Percentiles rank a stretch among this genome's conserved stretches.
Evolutionary conservation across 2,888 invertebrate species (phyloP).

Genomic region (Tiliacea aurago): DNA sequence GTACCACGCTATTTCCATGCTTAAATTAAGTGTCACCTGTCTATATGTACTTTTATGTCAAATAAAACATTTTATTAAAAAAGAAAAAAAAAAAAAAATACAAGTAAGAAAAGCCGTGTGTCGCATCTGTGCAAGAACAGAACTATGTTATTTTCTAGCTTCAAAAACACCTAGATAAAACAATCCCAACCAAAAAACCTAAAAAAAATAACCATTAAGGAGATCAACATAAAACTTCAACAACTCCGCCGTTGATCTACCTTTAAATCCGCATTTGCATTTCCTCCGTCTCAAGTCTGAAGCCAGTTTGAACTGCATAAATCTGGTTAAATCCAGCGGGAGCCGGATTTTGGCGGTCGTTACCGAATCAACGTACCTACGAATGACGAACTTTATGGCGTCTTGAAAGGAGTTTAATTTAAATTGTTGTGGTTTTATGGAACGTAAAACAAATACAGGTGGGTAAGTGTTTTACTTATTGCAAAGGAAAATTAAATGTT

Average conservation of each 20-base stretch:
- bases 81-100: too few species aligned
- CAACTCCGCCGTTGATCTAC: conserved; percentile 69
- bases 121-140: too few species aligned
- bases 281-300: conserved; percentile 64
- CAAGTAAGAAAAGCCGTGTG: too few species aligned
- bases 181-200: not conserved
- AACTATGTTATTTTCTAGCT: not conserved
- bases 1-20: too few species aligned
- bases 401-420: conserved; percentile 37
- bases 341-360: conserved; percentile 69
- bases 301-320: conserved; percentile 75
- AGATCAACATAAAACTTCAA: conserved; percentile 67
- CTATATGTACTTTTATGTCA: too few species aligned
- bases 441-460: conserved; percentile 2
- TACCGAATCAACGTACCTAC: conserved; percentile 48
- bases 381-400: conserved; percentile 42
- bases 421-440: conserved; percentile 16
- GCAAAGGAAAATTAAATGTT: too few species aligned
- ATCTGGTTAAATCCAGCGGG: conserved; percentile 75
- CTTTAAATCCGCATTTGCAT: conserved; percentile 74
- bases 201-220: conserved; percentile 40
- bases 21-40: too few species aligned
- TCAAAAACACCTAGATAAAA: conserved; percentile 2
- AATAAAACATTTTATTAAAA: too few species aligned
- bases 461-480: not conserved